Base-by-base conservation (phyloP, 2,797 vertebrate species). In the Anguilla megastoma region DNA sequence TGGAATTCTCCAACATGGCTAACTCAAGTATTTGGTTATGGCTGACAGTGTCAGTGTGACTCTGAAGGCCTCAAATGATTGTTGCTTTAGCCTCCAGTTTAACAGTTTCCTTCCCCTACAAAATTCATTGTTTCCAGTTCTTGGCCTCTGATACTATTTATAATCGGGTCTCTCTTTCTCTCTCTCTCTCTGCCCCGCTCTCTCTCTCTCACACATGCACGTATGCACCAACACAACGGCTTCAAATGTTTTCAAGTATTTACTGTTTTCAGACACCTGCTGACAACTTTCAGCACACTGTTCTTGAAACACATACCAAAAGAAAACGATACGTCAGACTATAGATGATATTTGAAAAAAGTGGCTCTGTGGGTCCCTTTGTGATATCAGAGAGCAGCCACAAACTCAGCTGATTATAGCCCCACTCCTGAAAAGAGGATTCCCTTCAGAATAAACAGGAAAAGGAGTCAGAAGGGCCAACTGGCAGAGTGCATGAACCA, bases 21-120 rank as follows among this genome's bases (percentile, higher is more conserved):
- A 54, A 14, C 52, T 10, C 52, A 54, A 10, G 52, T 54, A 54
- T 54, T 54, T 54, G 1, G 52, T 54, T 54, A 63, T 8, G 12
- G 58, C 87, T n/a, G 56, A 58, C 30, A 63, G 56, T 58, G 36
- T 85, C 21, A 36, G 21, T 54, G 60, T 45, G 66, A 84, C 58
- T 84, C 24, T 56, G 27, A 36, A 18, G 3, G 30, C 66, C 66
- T 89, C 58, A 87, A 69, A 92, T 89, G 45, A 91, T 54, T 89
- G 58, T 89, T 92, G 87, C 90, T 92, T 89, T 91, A 89, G 86
- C 92, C 92, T 91, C 90, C 84, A 93, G 92, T 88, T 87, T 91
- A 91, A 94, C 89, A 92, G 86, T 86, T 90, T 85, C 91, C 87
- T 88, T 94, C 91, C 92, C 94, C 89, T 82, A 92, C 87, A 69